Conservation (phyloP, 2,797 vertebrate genomes). For the Channallabes apus region DNA sequence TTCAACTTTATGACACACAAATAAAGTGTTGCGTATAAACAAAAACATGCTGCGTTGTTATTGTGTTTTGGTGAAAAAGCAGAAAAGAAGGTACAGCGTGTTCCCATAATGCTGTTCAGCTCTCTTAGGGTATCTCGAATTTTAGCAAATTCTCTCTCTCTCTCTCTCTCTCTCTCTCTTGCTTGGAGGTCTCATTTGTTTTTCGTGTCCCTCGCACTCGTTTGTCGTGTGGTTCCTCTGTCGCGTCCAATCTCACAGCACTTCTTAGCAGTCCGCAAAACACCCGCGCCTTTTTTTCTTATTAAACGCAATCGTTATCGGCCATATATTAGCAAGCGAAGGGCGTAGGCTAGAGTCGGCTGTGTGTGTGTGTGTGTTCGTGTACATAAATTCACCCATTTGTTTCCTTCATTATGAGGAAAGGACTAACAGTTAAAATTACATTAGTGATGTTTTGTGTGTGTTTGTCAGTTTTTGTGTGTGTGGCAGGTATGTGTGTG, state of each 20-base stretch:
- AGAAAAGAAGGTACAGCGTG: not conserved
- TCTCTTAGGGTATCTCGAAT: not conserved
- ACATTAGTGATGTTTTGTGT: not conserved
- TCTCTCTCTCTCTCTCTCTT: not conserved
- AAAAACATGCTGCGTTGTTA: not conserved
- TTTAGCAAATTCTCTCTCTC: not conserved
- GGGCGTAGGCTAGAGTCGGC: conserved; percentile 6
- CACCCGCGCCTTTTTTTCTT: conserved; percentile 32
- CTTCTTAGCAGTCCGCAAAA: conserved; percentile 6
- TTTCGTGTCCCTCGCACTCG: conserved; percentile 2
- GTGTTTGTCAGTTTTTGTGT: not conserved
- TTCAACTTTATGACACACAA: not conserved
- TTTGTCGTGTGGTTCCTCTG: conserved; percentile 15
- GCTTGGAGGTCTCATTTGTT: conserved; percentile 17
- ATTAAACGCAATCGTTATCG: conserved; percentile 50
- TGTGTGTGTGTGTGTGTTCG: conserved; percentile 4
- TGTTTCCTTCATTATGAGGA: not conserved
- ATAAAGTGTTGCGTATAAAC: not conserved
- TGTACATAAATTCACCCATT: not conserved
- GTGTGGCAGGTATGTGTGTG: not conserved
- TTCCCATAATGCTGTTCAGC: not conserved
- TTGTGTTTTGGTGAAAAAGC: not conserved
- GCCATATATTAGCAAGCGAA: conserved; percentile 40
- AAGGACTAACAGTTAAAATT: not conserved
- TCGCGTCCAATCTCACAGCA: conserved; percentile 42